These are phyloP conservation scores for Pedionomus torquatus DNA, from an alignment of 2,113 vertebrate species.

Conservation along the genomic window DNA sequence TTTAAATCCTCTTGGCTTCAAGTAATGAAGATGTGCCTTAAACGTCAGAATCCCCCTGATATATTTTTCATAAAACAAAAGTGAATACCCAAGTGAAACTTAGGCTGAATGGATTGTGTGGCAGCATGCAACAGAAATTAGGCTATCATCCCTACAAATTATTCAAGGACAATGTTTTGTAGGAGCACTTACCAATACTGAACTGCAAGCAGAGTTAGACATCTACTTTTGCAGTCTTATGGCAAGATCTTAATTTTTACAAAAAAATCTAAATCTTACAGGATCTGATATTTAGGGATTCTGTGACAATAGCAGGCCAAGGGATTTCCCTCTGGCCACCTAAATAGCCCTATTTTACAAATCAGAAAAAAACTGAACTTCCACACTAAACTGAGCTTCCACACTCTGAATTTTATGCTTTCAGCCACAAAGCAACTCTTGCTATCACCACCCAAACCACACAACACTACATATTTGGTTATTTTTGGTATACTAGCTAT, in stretches of 20 bases:
- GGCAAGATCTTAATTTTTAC: background rate
- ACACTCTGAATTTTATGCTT: accelerated
- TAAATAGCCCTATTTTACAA: background rate
- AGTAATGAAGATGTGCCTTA: background rate
- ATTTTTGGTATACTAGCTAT: accelerated
- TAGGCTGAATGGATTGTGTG: background rate
- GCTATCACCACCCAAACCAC: background rate
- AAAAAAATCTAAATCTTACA: background rate
- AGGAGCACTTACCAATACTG: background rate
- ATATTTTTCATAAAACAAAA: background rate
- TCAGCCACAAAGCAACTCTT: background rate
- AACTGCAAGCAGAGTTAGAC: background rate
- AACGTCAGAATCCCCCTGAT: background rate
- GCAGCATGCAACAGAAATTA: background rate
- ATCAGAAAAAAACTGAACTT: background rate
- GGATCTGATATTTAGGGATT: background rate
- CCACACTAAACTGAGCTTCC: background rate
- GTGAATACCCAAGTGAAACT: background rate
- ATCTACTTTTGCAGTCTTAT: background rate
- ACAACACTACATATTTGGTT: background rate
- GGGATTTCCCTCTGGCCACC: background rate
- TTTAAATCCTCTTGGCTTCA: background rate
- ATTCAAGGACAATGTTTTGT: background rate
- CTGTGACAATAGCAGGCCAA: background rate
- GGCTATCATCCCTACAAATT: background rate